Evolutionary conservation across 2,888 invertebrate genomes (phyloP).

Genomic region (Catocala sponsa): DNA sequence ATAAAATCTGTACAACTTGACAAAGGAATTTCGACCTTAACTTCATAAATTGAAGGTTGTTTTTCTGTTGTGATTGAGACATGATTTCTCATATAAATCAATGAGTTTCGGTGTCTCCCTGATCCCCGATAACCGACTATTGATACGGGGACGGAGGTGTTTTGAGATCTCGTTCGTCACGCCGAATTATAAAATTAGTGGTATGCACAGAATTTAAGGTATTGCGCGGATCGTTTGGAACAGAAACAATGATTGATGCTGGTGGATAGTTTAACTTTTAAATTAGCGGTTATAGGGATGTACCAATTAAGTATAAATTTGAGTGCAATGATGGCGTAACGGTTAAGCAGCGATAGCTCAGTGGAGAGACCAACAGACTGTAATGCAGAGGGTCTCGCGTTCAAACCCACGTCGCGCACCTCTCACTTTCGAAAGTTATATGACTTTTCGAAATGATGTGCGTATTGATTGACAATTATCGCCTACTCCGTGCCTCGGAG

Average conservation of each 20-base stretch:
- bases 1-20: conserved; percentile 14
- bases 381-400: too few relatives aligned
- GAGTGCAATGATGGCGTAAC: too few relatives aligned
- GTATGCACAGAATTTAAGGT: conserved; percentile 48
- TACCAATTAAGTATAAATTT: too few relatives aligned
- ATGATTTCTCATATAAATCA: conserved; percentile 71
- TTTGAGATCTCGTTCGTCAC: conserved; percentile 69
- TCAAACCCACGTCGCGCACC: too few relatives aligned
- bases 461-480: too few relatives aligned
- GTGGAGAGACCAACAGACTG: too few relatives aligned
- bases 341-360: too few relatives aligned
- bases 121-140: conserved; percentile 68
- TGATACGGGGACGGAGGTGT: conserved; percentile 65
- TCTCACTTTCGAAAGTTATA: too few relatives aligned
- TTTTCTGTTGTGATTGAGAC: conserved; percentile 27
- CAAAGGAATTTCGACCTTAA: conserved; percentile 31
- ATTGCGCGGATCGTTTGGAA: conserved; percentile 14
- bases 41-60: background rate
- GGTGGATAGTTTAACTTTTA: background rate
- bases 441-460: too few relatives aligned
- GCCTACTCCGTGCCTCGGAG: too few relatives aligned
- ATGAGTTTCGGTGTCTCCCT: conserved; percentile 67
- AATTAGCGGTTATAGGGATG: too few relatives aligned
- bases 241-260: conserved; percentile 3
- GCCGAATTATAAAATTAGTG: conserved; percentile 62